Conservation (phyloP, 2,888 invertebrate genomes). For the Himalopsyche anomala region DNA sequence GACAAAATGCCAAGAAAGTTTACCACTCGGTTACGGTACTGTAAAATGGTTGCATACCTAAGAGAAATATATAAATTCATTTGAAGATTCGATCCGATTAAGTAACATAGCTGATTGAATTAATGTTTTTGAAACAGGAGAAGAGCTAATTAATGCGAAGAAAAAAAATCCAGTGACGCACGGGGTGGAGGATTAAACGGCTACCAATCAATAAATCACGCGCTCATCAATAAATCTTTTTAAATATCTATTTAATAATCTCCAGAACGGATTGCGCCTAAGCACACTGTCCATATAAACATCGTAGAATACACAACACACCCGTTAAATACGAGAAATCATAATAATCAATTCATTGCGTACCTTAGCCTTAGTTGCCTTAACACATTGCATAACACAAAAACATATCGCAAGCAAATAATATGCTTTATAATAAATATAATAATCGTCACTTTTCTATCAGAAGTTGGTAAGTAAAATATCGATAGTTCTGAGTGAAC, state of each 20-base stretch:
- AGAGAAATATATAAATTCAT: too few species aligned
- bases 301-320: background rate
- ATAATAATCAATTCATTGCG: conserved; percentile 26
- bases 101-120: background rate
- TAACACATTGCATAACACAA: background rate
- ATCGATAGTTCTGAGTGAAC: too few species aligned
- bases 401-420: background rate
- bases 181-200: conserved; percentile 49
- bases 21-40: too few species aligned
- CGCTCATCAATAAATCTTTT: conserved; percentile 61
- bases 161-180: conserved; percentile 10
- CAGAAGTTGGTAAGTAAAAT: too few species aligned
- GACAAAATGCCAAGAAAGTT: too few species aligned
- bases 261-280: conserved; percentile 62
- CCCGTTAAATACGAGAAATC: conserved; percentile 29
- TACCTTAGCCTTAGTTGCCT: too few species aligned
- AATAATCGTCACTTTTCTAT: too few species aligned
- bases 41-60: too few species aligned
- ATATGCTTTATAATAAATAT: too few species aligned
- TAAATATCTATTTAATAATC: conserved; percentile 62
- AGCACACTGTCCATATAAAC: conserved; percentile 48
- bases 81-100: too few species aligned
- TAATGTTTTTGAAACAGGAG: background rate
- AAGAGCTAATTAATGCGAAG: background rate
- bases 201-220: conserved; percentile 59